Base-by-base conservation (phyloP, 2,888 invertebrate species). In the Pristionchus entomophagus region DNA sequence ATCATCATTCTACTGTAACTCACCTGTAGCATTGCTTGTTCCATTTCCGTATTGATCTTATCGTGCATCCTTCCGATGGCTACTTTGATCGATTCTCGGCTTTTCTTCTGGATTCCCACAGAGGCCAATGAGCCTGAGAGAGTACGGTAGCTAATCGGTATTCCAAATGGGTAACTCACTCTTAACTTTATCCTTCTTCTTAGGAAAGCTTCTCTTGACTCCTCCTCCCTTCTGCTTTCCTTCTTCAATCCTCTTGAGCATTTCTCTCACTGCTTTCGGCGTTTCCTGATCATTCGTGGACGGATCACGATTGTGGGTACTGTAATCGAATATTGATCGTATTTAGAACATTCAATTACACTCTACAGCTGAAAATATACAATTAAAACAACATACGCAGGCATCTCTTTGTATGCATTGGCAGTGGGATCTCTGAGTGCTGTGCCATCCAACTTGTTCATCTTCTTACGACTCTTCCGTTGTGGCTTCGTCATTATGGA, bases 401-500 rank as follows among this genome's bases (percentile, higher is more conserved):
- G 80, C n/a, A 26, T 73, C 22, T 73, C 73, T 17, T 35, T 73
- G 41, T 73, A 73, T 26, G 41, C 38, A 73, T 73, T 73, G 14
- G 41, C 26, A 26, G 73, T 41, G 10, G 41, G 73, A 73, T 73
- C 73, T 73, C 73, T 41, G 49, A 51, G 32, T 51, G 29, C 29
- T 14, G 51, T 29, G 29, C 89, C 89, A 80, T 91, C 90, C 53
- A 89, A 88, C 49, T 89, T 87, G 73, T 90, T 91, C 85, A 91
- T 87, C 88, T 91, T 91, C 87, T 91, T 91, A 10, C 91, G 87
- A 59, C 89, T 91, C 86, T 90, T 89, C 56, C 89, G 88, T 51
- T 89, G 90, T 1, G 73, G 41, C 41, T 26, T 6, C 1, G 17
- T 41, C 59, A 89, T 90, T 29, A 87, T 26, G 3, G 38, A 35